Evolutionary conservation across 2,888 invertebrate genomes (phyloP).

Genomic region (Tinea pellionella): DNA sequence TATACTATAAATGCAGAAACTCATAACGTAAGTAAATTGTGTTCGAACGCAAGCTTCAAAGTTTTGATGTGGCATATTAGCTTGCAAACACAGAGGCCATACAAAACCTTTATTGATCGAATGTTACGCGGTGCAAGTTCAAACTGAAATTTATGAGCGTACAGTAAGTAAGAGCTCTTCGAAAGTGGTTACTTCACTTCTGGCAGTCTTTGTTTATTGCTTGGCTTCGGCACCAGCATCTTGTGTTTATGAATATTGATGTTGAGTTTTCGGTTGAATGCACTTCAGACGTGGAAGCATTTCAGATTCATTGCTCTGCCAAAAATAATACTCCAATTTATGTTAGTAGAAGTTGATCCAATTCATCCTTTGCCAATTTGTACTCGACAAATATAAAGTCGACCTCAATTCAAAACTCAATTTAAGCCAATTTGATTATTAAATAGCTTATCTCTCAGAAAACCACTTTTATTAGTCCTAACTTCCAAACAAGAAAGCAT

Average conservation of each 20-base stretch:
- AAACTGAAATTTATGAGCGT: slow-evolving; percentile 65
- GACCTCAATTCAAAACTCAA: slow-evolving; percentile 8
- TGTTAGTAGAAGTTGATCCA: slow-evolving; percentile 4
- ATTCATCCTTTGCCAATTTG: slow-evolving; percentile 8
- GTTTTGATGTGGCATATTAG: slow-evolving; percentile 61
- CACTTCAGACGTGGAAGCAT: slow-evolving; percentile 4
- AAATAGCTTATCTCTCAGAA: not conserved
- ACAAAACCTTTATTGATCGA: slow-evolving; percentile 67
- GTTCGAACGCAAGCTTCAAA: slow-evolving; percentile 43
- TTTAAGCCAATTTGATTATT: slow-evolving; percentile 3
- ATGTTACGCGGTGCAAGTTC: slow-evolving; percentile 60
- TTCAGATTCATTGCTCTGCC: slow-evolving; percentile 9
- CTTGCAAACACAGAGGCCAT: slow-evolving; percentile 66
- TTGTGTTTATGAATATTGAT: slow-evolving; percentile 64
- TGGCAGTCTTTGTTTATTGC: slow-evolving; percentile 58
- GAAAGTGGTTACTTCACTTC: slow-evolving; percentile 45
- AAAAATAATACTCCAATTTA: slow-evolving; percentile 7
- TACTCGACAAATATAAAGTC: not conserved
- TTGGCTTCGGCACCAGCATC: slow-evolving; percentile 47
- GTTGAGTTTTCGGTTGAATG: slow-evolving; percentile 9
- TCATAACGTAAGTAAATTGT: slow-evolving; percentile 47
- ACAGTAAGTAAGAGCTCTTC: slow-evolving; percentile 48
- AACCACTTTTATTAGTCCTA: slow-evolving; percentile 5
- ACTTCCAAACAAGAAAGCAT: slow-evolving; percentile 10
- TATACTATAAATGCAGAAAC: not conserved